A percentile compares a stretch with the other conserved stretches of the same genome.
Evolutionary conservation across 1,140 invertebrate species (phyloP).

Genomic region (Manduca sexta): DNA sequence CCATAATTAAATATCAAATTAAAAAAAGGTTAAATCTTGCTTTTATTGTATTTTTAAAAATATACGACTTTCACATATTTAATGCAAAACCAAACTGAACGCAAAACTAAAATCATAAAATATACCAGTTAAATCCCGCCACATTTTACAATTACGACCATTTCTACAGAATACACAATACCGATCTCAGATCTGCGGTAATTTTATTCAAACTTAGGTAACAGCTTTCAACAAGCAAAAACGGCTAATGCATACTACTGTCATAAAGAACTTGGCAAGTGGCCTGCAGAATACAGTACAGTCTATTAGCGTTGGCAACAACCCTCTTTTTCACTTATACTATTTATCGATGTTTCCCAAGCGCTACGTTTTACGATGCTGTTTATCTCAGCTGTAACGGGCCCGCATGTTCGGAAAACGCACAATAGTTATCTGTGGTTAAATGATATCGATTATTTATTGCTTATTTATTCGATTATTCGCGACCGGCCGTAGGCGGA

Average conservation of each 20-base stretch:
- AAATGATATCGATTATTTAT: constrained; percentile 52
- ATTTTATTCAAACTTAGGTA: too few relatives aligned
- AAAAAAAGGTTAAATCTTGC: too few relatives aligned
- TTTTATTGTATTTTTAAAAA: too few relatives aligned
- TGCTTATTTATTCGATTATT: constrained; percentile 42
- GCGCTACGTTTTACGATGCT: constrained; percentile 38
- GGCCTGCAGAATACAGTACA: too few relatives aligned
- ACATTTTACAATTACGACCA: too few relatives aligned
- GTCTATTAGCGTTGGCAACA: constrained; percentile 12
- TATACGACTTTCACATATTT: too few relatives aligned
- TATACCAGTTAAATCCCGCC: too few relatives aligned
- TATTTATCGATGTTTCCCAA: constrained; percentile 40
- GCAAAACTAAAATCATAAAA: too few relatives aligned
- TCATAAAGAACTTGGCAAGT: not conserved
- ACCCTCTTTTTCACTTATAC: constrained; percentile 23
- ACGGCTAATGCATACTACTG: not conserved
- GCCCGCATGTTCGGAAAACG: constrained; percentile 20
- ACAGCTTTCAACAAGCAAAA: not conserved
- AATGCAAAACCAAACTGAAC: too few relatives aligned
- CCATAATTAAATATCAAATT: too few relatives aligned
- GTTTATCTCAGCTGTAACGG: constrained; percentile 35
- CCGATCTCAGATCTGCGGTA: too few relatives aligned
- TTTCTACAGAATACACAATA: too few relatives aligned
- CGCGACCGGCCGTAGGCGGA: constrained; percentile 32
- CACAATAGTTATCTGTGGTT: constrained; percentile 20